Evolutionary conservation across 2,113 vertebrate genomes (phyloP), one percentile per base, ranked within the genome.

Genomic region (Otolemur garnettii): DNA sequence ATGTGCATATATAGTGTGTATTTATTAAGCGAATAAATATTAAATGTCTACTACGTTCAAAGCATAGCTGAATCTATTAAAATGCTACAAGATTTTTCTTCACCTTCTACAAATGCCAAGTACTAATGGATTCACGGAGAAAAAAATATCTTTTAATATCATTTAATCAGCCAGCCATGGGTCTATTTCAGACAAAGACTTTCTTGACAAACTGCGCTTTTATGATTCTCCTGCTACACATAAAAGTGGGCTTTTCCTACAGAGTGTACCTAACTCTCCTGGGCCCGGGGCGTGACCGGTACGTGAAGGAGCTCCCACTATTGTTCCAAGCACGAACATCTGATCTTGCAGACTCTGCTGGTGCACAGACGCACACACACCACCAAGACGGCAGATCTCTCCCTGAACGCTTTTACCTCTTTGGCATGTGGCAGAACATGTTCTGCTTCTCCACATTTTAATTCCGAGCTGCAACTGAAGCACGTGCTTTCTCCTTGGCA

Each of bases 401-500:
- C 26, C 50, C 81, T 35, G 1, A 93, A 90, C 68, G 7, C 87
- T 93, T 96, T 97, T 77, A 21, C 75, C 45, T 72, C 42, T 60
- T 28, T 97, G 59, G 60, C 83, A 55, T 69, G 62, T 19, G 87
- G 71, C 59, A 74, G 75, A 71, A 72, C 19, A 24, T 75, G 18
- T 72, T 71, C 80, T 92, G 42, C 38, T 96, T 96, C 94, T 97
- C 55, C 97, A 68, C 87, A 60, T 72, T 98, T 97, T 85, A 83
- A 75, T 83, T 96, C 79, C 91, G 93, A 97, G 57, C 68, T 96
- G 26, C 78, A 96, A 72, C 42, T 83, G 45, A 98, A 96, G 71
- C 42, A 72, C 87, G 68, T 86, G 83, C 71, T 91, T 38, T 74
- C 60, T 95, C n/a, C 78, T 91, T 98, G 97, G 95, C 97, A 98